Base-by-base conservation (phyloP, 1,140 invertebrate genomes). In the Scaptomyza montana region DNA sequence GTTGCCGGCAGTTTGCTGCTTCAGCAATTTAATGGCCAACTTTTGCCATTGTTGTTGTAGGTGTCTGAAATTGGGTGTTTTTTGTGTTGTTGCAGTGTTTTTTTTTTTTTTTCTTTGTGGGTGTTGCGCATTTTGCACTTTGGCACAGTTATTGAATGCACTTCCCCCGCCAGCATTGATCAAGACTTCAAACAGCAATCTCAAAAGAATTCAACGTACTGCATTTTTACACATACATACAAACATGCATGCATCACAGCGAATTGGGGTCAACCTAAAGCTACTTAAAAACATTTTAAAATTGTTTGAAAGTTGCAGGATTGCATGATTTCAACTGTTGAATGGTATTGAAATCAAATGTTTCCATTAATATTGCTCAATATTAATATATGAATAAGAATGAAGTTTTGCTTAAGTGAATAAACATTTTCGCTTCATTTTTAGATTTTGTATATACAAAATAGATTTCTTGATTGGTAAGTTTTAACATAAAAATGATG, bases 1-100 rank as follows among this genome's bases (percentile, higher is more conserved):
- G 82, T 87, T 78, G 80, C 65, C 80, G 73, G 63, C 80, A 85
- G 73, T 76, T 63, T 69, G 73, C 72, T 66, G 63, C 78, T 75
- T 82, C 68, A 65, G 64, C 80, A 85, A 86, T 85, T 84, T 78
- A 81, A 77, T 81, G 74, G 64, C 71, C 74, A 76, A 73, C 56
- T 45, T 70, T 70, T 74, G 66, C 45, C 28, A 19, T 74, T 74
- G 65, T 56, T 69, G 60, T 62, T 53, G 71, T 46, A 59, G 55
- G 49, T 64, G 71, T 62, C 60, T 41, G 16, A 41, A 47, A 60
- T 74, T 64, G 55, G 66, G 49, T 25, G 62, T 63, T 75, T 66
- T 77, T 61, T 39, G 5, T 30, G 1, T 6, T 30, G 5, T 30
- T 30, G 2, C 5, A 0, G 2, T 6, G 2, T 30, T 3, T 30